A percentile compares a stretch with the other conserved stretches of the same genome.
phyloP scores from a whole-genome alignment of 2,888 invertebrate species.

The Chloroclysta siterata region DNA sequence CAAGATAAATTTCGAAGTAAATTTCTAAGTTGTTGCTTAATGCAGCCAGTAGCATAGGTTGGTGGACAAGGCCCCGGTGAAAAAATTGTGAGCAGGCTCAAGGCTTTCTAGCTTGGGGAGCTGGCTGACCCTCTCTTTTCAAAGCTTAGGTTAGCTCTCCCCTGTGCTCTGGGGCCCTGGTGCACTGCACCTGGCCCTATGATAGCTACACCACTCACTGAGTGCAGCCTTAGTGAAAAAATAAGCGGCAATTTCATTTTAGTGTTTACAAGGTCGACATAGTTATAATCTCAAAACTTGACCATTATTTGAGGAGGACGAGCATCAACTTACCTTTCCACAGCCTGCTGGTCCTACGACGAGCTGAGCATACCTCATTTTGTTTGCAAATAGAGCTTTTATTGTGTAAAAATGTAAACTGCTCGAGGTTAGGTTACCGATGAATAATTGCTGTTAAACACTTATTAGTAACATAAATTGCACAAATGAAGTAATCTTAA shows the following conservation, averaged over 20 bases:
- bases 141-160: too few species aligned
- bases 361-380: slow-evolving; percentile 96
- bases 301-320: neutral
- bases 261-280: neutral
- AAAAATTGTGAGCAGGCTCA: too few species aligned
- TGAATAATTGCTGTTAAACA: neutral
- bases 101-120: too few species aligned
- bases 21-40: too few species aligned
- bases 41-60: too few species aligned
- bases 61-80: too few species aligned
- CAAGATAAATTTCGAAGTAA: too few species aligned
- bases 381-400: slow-evolving; percentile 8
- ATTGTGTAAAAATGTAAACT: neutral
- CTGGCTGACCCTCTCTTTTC: too few species aligned
- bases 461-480: neutral
- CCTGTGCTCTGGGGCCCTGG: too few species aligned
- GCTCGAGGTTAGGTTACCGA: slow-evolving; percentile 4
- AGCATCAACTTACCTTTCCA: slow-evolving; percentile 90
- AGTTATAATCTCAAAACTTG: neutral
- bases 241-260: neutral
- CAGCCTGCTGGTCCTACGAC: slow-evolving; percentile 99
- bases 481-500: neutral
- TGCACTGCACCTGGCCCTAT: too few species aligned
- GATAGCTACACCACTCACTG: too few species aligned
- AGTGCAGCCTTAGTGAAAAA: too few species aligned